phyloP scores from a whole-genome alignment of 92 coral and sea anemone species.

The Palythoa caribaeorum region DNA sequence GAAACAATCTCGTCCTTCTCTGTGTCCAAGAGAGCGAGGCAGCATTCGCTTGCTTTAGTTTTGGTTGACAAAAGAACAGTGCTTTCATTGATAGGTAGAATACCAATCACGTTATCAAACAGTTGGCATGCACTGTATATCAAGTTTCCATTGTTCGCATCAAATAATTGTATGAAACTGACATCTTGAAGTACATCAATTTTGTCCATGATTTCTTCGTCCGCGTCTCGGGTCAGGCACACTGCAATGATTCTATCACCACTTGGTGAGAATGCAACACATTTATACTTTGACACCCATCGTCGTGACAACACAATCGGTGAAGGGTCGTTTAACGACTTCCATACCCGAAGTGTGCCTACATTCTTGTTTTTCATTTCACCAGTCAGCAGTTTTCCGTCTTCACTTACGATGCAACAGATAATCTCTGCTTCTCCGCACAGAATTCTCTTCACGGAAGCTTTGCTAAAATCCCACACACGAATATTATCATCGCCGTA shows the following conservation, averaged over 20 bases:
- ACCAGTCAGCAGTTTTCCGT: constrained; percentile 6
- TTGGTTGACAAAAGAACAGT: neutral
- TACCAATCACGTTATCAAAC: neutral
- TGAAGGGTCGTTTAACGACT: constrained; percentile 3
- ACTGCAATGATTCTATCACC: constrained; percentile 20
- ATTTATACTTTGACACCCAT: constrained; percentile 12
- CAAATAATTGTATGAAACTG: neutral
- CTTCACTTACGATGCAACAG: constrained; percentile 14
- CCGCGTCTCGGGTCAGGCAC: neutral
- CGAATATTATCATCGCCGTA: neutral
- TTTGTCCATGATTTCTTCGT: neutral
- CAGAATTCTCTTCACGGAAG: neutral
- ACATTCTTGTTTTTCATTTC: neutral
- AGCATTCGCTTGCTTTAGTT: neutral
- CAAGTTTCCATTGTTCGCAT: neutral
- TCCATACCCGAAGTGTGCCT: constrained; percentile 13
- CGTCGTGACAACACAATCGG: neutral
- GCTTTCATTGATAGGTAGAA: neutral
- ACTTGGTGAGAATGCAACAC: constrained; percentile 35
- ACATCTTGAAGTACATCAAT: too few species aligned
- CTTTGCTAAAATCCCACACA: constrained; percentile 24
- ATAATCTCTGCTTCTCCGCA: neutral
- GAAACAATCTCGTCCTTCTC: neutral
- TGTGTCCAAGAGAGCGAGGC: neutral
- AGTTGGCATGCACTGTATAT: neutral